Base-by-base conservation (phyloP, 2,888 invertebrate genomes). In the Hirtodrosophila cameraria region DNA sequence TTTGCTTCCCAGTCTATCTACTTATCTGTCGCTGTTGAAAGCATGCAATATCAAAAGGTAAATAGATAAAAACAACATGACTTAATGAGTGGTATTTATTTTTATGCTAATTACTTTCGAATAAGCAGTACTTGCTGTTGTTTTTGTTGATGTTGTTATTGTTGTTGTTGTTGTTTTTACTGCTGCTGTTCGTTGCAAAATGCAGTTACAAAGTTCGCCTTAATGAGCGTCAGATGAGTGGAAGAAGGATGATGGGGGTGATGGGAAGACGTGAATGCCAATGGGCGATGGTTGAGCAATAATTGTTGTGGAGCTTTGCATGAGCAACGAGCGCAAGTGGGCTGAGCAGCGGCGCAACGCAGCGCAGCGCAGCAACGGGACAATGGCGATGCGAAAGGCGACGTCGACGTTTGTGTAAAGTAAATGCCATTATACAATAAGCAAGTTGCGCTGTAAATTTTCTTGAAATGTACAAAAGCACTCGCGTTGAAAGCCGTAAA, bases 41-140 rank as follows among this genome's bases (percentile, higher is more conserved):
- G 52, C 52, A 33, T 41, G 72, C 60, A 68, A 64, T 79, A 76
- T 83, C 68, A 81, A 83, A 72, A 62, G 63, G 69, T 64, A 81
- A 84, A 81, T 78, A 82, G 81, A 84, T 75, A 84, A 77, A 81
- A 84, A 77, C 79, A 81, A 81, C 79, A 84, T 84, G 84, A 83
- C 81, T 84, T 74, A 80, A 84, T 84, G 85, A 82, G 82, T 76
- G 74, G 79, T 82, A 82, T 82, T 83, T 82, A 81, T 81, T 82
- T 81, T 84, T 84, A 84, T 84, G 83, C 80, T 84, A 84, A 84
- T 84, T 82, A 83, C 83, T 80, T 75, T 80, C 74, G 76, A 83
- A 83, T 83, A 81, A 78, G 76, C 57, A 64, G 57, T 16, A 45
- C 46, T 55, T 48, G 33, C 30, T 38, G 43, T 15, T 42, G 12